phyloP scores from a whole-genome alignment of 2,888 invertebrate species.

The Abrostola tripartita region DNA sequence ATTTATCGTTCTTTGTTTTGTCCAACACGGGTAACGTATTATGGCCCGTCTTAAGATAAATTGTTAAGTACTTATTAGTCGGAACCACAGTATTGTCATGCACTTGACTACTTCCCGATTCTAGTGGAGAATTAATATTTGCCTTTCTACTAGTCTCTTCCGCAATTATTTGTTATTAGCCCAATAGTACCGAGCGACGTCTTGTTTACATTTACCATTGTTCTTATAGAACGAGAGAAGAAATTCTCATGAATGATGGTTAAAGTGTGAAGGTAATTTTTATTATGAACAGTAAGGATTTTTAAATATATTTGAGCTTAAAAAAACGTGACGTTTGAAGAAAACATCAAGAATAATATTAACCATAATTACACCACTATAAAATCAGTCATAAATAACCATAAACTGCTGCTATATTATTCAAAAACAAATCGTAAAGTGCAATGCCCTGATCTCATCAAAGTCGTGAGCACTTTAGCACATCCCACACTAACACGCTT shows the following conservation, averaged over 20 bases:
- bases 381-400: conserved; percentile 16
- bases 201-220: no score
- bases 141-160: background rate
- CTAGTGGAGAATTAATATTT: background rate
- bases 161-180: background rate
- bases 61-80: background rate
- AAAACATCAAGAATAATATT: background rate
- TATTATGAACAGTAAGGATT: no score
- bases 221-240: no score
- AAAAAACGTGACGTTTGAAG: no score
- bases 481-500: conserved; percentile 21
- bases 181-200: background rate
- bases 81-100: background rate
- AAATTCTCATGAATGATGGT: no score
- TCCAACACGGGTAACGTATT: background rate
- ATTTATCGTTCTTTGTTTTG: background rate
- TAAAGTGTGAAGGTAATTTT: no score
- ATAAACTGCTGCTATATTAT: conserved; percentile 8
- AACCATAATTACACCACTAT: background rate
- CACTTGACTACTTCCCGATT: background rate
- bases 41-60: background rate
- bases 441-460: conserved; percentile 34
- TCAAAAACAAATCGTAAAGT: conserved; percentile 25
- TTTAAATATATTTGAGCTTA: no score
- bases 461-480: conserved; percentile 38